Conservation (phyloP, 2,113 vertebrate genomes). For the Lates calcarifer region DNA sequence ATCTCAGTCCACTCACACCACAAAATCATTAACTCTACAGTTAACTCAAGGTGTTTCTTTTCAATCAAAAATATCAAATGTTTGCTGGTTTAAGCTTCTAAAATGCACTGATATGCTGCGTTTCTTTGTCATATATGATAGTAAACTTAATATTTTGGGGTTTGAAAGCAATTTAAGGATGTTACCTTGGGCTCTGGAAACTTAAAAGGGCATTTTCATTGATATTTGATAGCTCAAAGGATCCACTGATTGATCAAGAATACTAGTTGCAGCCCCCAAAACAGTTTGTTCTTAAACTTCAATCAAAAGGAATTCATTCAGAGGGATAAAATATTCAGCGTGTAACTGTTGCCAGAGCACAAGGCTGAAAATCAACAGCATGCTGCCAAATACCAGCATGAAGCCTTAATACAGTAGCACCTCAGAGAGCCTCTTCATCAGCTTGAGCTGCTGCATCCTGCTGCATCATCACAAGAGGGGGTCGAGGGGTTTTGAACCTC, state of each 20-base stretch:
- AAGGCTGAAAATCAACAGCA: conserved; percentile 58
- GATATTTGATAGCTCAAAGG: not conserved
- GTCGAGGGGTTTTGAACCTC: not conserved
- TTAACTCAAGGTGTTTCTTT: not conserved
- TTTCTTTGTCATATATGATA: not conserved
- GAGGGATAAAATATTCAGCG: conserved; percentile 58
- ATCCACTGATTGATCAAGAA: not conserved
- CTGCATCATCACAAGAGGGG: conserved; percentile 54
- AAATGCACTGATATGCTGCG: not conserved
- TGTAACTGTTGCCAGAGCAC: conserved; percentile 34
- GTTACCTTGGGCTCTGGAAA: not conserved
- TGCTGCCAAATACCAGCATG: conserved; percentile 61
- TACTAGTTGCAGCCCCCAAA: not conserved
- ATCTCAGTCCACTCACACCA: not conserved
- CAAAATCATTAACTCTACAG: not conserved
- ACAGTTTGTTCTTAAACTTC: conserved; percentile 4
- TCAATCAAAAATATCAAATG: no score
- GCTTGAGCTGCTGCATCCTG: conserved; percentile 43
- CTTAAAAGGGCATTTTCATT: not conserved
- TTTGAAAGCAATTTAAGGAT: not conserved
- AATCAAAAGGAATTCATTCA: conserved; percentile 57
- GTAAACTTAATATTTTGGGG: not conserved
- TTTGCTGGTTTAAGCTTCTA: not conserved
- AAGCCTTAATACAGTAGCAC: conserved; percentile 32
- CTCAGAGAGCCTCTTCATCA: conserved; percentile 68